Percentiles rank a stretch among this genome's conserved stretches.
Evolutionary conservation across 2,113 vertebrate genomes (phyloP).

Genomic region (Oxygymnocypris stewartii): DNA sequence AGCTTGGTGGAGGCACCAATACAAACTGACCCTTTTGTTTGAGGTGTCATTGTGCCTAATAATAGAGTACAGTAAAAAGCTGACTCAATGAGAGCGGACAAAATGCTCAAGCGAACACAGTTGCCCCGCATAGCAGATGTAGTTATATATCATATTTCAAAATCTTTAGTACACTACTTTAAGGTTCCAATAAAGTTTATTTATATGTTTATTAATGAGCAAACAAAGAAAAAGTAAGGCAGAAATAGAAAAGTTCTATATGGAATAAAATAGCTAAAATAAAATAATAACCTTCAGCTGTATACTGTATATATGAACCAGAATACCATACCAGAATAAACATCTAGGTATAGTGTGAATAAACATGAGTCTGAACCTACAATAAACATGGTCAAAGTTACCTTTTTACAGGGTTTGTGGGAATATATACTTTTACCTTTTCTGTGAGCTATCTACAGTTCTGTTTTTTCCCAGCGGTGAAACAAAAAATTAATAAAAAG

Average conservation of each 20-base stretch:
- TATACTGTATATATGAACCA: neutral
- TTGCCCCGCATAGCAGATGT: neutral
- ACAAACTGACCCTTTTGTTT: conserved; percentile 24
- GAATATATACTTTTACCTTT: conserved; percentile 24
- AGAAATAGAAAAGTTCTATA: neutral
- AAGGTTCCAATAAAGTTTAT: too few species aligned
- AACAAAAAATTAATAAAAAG: neutral
- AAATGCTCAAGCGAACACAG: neutral
- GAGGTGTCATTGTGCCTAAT: conserved; percentile 26
- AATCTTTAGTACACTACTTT: neutral
- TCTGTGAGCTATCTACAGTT: conserved; percentile 31
- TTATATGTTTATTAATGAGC: conserved; percentile 21
- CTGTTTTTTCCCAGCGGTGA: conserved; percentile 13
- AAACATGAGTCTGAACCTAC: conserved; percentile 12
- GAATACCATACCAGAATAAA: neutral
- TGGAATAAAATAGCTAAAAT: neutral
- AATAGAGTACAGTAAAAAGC: conserved; percentile 38
- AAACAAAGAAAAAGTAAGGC: neutral
- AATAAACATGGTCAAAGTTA: conserved; percentile 20
- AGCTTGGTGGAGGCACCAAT: conserved; percentile 15
- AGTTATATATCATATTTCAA: neutral
- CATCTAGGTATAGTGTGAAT: neutral
- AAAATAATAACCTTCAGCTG: neutral
- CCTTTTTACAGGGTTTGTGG: conserved; percentile 6
- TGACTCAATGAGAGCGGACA: conserved; percentile 13